Evolutionary conservation across 2,797 vertebrate species (phyloP), one percentile per base, ranked within the genome.

Genomic region (Knipowitschia caucasica): DNA sequence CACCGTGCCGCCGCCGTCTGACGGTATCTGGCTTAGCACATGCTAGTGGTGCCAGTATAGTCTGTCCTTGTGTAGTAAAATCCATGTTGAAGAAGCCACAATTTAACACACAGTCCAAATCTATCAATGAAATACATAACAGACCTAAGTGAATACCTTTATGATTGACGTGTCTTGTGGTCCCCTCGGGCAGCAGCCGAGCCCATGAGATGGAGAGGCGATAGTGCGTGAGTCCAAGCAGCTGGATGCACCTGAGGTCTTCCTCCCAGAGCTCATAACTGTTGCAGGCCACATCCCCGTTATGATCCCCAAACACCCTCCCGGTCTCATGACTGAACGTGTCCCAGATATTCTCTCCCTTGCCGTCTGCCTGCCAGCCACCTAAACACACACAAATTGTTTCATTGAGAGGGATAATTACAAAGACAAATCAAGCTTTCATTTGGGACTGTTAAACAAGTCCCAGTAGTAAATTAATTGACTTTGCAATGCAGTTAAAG

Each of bases 151-250:
- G 21, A 53, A 46, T 71, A 95, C 95, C 93, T 95, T 93, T 93
- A 78, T 92, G 92, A 90, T 94, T 98, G 89, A 98, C 86, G 73
- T 89, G 87, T 79, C 75, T 77, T 69, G 86, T 94, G 71, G 89
- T 95, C 83, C 95, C 95, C 85, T 95, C 91, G 79, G 95, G 95
- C 88, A 98, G 92, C 76, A 98, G 90, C 84, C 94, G 92, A 82
- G 95, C 90, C 96, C 95, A 97, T 84, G 94, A 95, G 86, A 98
- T 72, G 82, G 96, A 98, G 80, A 98, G 90, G 77, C 92, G 91
- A 83, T 98, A 98, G 91, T 98, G 94, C 56, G 92, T 95, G 85
- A 98, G 89, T 82, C 94, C 94, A 80, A 98, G 92, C 90, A 92
- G 91, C 88, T 85, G 92, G 88, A 98, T 92, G 84, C 95, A 96